Evolutionary conservation across 2,797 vertebrate genomes (phyloP).

Genomic region (Acanthornis magna): DNA sequence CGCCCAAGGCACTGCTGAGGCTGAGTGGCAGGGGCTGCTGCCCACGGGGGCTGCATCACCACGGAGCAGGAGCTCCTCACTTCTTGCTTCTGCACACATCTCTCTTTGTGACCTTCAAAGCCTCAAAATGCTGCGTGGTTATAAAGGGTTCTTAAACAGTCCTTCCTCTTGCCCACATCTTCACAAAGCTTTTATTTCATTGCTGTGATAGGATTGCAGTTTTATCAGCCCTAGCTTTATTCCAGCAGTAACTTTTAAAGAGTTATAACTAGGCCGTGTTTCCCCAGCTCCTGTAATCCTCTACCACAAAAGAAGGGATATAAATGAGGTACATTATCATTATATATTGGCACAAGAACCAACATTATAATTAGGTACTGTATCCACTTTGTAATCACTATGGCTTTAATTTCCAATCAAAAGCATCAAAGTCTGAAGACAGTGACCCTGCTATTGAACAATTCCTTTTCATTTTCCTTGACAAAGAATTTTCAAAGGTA

Average conservation of each 20-base stretch:
- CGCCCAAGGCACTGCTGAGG: not conserved
- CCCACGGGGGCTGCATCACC: accelerated
- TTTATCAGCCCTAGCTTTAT: constrained; percentile 32
- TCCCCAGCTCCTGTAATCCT: constrained; percentile 9
- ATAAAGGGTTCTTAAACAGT: not conserved
- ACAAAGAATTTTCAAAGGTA: constrained; percentile 56
- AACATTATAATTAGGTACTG: constrained; percentile 27
- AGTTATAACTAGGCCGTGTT: constrained; percentile 12
- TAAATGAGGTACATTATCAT: constrained; percentile 43
- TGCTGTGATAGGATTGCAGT: constrained; percentile 1
- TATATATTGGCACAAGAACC: constrained; percentile 30
- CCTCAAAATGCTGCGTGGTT: not conserved
- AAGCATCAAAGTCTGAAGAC: constrained; percentile 34
- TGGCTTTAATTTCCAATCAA: constrained; percentile 51
- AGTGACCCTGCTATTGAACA: not conserved
- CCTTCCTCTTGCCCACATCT: not conserved
- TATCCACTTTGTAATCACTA: constrained; percentile 34
- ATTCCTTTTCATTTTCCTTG: constrained; percentile 51
- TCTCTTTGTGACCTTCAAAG: constrained; percentile 20
- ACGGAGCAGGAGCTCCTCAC: not conserved
- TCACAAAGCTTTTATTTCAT: constrained; percentile 26
- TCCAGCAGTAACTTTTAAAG: constrained; percentile 30
- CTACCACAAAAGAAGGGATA: constrained; percentile 27
- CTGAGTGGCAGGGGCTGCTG: not conserved
- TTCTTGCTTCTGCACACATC: not conserved